A percentile compares a stretch with the other conserved stretches of the same genome.
Conservation (phyloP, 2,888 invertebrate species). For the Morpho deidamia region DNA sequence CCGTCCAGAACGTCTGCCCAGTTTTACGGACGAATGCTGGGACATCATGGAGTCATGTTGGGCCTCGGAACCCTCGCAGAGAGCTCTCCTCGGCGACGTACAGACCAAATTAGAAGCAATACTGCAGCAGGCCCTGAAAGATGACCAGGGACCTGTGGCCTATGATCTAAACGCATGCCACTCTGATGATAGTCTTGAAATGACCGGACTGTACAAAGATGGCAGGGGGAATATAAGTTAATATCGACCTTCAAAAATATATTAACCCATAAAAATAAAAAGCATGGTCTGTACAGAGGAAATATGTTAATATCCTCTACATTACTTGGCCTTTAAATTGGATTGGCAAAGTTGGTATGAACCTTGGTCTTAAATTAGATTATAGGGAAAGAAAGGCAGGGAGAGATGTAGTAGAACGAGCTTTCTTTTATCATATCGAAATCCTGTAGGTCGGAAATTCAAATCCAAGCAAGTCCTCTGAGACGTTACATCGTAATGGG, state of each 20-base stretch:
- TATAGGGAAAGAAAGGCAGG: too few relatives aligned
- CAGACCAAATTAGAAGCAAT: conserved; percentile 82
- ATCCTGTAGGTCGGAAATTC: too few relatives aligned
- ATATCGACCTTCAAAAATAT: too few relatives aligned
- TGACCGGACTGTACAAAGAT: conserved; percentile 35
- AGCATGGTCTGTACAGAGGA: too few relatives aligned
- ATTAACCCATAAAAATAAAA: too few relatives aligned
- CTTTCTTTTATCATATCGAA: too few relatives aligned
- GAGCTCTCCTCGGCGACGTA: conserved; percentile 89
- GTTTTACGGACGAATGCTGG: conserved; percentile 90
- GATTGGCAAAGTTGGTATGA: too few relatives aligned
- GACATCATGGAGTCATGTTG: conserved; percentile 90
- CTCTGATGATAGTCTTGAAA: conserved; percentile 41
- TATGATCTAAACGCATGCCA: conserved; percentile 2
- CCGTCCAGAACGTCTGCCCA: conserved; percentile 86
- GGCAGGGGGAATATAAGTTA: not conserved
- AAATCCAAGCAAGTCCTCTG: too few relatives aligned
- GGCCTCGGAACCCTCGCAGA: conserved; percentile 84
- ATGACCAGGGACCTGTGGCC: conserved; percentile 14
- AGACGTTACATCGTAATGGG: too few relatives aligned
- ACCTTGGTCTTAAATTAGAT: too few relatives aligned
- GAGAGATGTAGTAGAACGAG: too few relatives aligned
- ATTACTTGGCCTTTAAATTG: too few relatives aligned
- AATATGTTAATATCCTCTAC: not conserved
- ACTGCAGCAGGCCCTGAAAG: conserved; percentile 31